These are phyloP conservation scores for Crenichthys baileyi DNA, from an alignment of 2,797 vertebrate genomes.

Conservation along the genomic window DNA sequence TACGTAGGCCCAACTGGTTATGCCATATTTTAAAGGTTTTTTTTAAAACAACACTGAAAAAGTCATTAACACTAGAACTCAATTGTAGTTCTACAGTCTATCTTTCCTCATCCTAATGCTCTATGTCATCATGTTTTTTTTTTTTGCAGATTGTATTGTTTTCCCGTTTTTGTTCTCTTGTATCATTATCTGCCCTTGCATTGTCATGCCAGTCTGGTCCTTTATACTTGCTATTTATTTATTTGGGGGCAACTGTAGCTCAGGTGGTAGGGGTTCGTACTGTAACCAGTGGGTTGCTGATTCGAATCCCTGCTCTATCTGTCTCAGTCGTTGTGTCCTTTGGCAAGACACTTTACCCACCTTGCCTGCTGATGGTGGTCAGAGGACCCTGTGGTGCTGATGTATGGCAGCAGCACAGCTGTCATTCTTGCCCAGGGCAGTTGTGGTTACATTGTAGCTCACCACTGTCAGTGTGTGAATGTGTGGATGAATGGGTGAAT, in stretches of 20 bases:
- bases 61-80: slow-evolving; percentile 45
- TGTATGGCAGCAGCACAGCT: too few relatives aligned
- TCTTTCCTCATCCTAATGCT: slow-evolving; percentile 23
- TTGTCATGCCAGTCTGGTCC: slow-evolving; percentile 17
- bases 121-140: slow-evolving; percentile 19
- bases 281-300: too few relatives aligned
- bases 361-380: too few relatives aligned
- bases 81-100: slow-evolving; percentile 25
- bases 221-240: slow-evolving; percentile 20
- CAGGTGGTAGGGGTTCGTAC: too few relatives aligned
- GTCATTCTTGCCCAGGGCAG: too few relatives aligned
- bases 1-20: slow-evolving; percentile 43
- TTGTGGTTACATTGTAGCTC: too few relatives aligned
- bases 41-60: slow-evolving; percentile 63
- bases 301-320: too few relatives aligned
- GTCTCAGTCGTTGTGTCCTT: too few relatives aligned
- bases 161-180: background rate
- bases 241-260: background rate
- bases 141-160: slow-evolving; percentile 5
- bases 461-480: too few relatives aligned
- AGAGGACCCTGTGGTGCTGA: too few relatives aligned
- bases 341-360: too few relatives aligned
- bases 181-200: slow-evolving; percentile 26
- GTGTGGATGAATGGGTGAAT: too few relatives aligned
- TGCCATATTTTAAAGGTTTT: slow-evolving; percentile 44